Evolutionary conservation across 2,797 vertebrate species (phyloP), one percentile per base, ranked within the genome.

Genomic region (Pampus argenteus): DNA sequence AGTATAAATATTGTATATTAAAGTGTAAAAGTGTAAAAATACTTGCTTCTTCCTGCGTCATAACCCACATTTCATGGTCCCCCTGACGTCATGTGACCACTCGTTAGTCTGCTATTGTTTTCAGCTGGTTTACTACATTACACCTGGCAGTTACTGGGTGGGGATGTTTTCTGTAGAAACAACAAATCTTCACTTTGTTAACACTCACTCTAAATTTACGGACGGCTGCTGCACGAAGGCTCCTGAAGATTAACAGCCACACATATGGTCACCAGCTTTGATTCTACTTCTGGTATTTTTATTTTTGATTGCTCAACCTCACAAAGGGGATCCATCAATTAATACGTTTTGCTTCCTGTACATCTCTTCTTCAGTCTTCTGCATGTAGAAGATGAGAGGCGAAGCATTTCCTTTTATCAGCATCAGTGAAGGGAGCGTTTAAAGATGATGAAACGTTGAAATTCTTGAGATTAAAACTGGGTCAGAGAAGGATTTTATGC

Each of bases 401-500:
- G 48, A 66, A 80, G 63, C 38, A 1, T 74, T 68, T 73, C 18
- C 18, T 78, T 74, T 60, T 45, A 76, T 67, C 77, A 63, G 45
- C 56, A 63, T 61, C 14, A 56, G 48, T 40, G 9, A 59, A n/a
- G 10, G 45, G 28, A 44, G 71, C 40, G 57, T 76, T 66, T 25
- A 52, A 78, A 81, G 49, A 79, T 79, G 82, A 82, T 80, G 72
- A 78, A 79, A 86, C 65, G 14, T 68, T 61, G 65, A 71, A 62
- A 73, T 79, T 72, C 73, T 82, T 84, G 57, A 57, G 76, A 67
- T 81, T 66, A 66, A 51, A 82, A 85, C 34, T 81, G 76, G 83
- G 84, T 87, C 87, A 87, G 38, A 78, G 38, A 69, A 45, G 58
- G 77, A 73, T 87, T 87, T 87, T 84, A 62, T 72, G 56, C 50